A percentile compares a stretch with the other conserved stretches of the same genome.
Conservation (phyloP, 2,113 vertebrate species). For the Menidia beryllina region DNA sequence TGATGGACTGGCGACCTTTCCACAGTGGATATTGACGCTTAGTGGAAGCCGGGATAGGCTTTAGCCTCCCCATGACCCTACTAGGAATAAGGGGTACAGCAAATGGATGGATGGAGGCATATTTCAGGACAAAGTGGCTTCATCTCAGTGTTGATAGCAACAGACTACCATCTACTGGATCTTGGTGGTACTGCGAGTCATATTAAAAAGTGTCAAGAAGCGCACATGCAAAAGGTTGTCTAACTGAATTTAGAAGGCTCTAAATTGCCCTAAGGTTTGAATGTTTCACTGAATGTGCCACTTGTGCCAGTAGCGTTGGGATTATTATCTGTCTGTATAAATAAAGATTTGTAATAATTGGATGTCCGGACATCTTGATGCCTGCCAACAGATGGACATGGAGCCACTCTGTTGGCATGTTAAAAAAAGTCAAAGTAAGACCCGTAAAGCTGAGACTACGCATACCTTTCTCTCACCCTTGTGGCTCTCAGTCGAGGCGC, state of each 20-base stretch:
- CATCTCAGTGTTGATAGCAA: neutral
- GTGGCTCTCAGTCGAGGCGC: neutral
- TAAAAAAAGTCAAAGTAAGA: neutral
- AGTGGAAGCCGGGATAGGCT: too few relatives aligned
- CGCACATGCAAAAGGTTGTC: too few relatives aligned
- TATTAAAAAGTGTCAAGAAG: too few relatives aligned
- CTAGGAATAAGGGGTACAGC: too few relatives aligned
- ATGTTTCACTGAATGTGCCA: too few relatives aligned
- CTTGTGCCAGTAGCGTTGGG: too few relatives aligned
- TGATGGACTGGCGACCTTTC: too few relatives aligned
- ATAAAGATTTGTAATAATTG: neutral
- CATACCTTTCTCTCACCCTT: neutral
- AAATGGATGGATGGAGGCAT: too few relatives aligned
- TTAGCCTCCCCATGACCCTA: too few relatives aligned
- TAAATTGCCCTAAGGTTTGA: too few relatives aligned
- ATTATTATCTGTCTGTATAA: neutral
- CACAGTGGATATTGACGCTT: too few relatives aligned
- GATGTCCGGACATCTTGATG: neutral
- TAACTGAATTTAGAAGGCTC: too few relatives aligned
- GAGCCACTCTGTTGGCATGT: neutral
- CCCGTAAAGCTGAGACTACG: neutral
- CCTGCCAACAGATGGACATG: neutral
- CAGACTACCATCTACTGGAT: slow-evolving; percentile 57
- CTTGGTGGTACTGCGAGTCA: slow-evolving; percentile 20
- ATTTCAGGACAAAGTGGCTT: neutral